These are phyloP conservation scores for Portunus trituberculatus DNA, from an alignment of 1,140 invertebrate genomes.

Conservation along the genomic window DNA sequence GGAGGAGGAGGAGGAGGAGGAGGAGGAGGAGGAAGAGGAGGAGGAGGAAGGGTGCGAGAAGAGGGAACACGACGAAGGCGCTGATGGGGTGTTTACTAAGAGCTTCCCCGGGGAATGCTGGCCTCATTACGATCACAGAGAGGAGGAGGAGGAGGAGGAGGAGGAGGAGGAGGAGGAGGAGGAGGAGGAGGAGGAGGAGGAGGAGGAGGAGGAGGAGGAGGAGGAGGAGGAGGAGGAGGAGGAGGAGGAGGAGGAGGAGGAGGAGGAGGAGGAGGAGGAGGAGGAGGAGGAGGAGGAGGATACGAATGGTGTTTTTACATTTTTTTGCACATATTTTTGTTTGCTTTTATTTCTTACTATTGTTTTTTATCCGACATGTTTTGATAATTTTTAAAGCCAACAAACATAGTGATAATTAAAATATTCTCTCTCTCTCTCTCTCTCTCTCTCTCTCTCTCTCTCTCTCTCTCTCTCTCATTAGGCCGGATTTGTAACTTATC, in stretches of 20 bases:
- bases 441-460: constrained; percentile 3
- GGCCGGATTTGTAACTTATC: constrained; percentile 13
- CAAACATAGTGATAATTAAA: no score
- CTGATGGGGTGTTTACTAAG: constrained; percentile 48
- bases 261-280: not conserved
- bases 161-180: not conserved
- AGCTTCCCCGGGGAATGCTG: constrained; percentile 24
- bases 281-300: constrained; percentile 8
- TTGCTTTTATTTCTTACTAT: not conserved
- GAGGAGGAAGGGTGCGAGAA: not conserved
- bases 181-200: constrained; percentile 30
- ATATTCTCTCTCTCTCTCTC: not conserved
- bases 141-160: constrained; percentile 1
- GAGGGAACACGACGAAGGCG: constrained; percentile 37
- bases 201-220: not conserved
- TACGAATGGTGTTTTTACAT: not conserved
- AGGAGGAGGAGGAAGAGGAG: not conserved
- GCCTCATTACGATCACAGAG: constrained; percentile 45
- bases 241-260: not conserved
- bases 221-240: constrained; percentile 32
- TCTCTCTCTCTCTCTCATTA: constrained; percentile 3
- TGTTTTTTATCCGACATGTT: not conserved
- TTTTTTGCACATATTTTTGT: not conserved
- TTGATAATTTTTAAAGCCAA: not conserved
- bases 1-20: not conserved